Evolutionary conservation across 2,797 vertebrate genomes (phyloP), one percentile per base, ranked within the genome.

Genomic region (Phoebastria nigripes): DNA sequence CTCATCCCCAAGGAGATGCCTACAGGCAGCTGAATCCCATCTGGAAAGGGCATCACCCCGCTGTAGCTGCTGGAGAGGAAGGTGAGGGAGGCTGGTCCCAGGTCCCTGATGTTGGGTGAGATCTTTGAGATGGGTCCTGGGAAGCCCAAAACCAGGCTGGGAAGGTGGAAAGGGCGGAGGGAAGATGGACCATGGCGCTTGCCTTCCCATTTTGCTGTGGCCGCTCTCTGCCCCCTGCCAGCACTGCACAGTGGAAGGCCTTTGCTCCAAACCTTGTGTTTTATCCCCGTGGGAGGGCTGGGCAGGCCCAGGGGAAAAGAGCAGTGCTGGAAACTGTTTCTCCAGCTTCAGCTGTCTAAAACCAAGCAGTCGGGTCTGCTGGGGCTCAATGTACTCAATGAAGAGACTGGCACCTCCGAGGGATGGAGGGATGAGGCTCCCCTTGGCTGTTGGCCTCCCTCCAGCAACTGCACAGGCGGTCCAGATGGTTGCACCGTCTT

Each of bases 401-500:
- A 20, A 55, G 87, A 28, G 77, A 8, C 73, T 33, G 82, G 51
- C 58, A 73, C 65, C 77, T 78, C 47, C 0, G 0, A 54, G 90
- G 56, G 76, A 28, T 15, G 69, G 22, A 80, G 82, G 59, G 63
- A 47, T 59, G 76, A 83, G 69, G 41, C 61, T 88, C 80, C 89
- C 44, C 70, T 81, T 21, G 76, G 88, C 86, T 81, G 1, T 46
- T 95, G 95, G 91, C 94, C 66, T 84, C 73, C 66, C n/a, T 92
- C 94, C 94, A 90, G 73, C 81, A 29, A 4, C 73, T 19, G 22
- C 86, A 65, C 62, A 22, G 65, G 71, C 39, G 42, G 80, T 72
- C 93, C 85, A 97, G 95, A 93, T 96, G 89, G 94, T 19, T 79
- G 66, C 91, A 87, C 15, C 86, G 63, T 52, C 92, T 94, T 93